phyloP scores from a whole-genome alignment of 2,888 invertebrate genomes.

The Agonopterix heracliana region DNA sequence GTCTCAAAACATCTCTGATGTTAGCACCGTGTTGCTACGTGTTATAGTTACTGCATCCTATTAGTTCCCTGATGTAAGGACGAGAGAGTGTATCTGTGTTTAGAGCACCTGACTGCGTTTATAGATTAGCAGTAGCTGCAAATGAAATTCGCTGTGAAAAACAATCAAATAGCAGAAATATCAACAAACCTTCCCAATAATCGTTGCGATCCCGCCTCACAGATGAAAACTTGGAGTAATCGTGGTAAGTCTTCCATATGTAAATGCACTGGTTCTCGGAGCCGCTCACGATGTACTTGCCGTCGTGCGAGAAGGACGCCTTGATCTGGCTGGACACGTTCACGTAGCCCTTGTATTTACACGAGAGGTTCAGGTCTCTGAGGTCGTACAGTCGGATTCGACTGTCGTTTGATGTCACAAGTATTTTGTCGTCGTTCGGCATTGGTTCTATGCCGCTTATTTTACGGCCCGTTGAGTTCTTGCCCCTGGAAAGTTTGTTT shows the following conservation, averaged over 20 bases:
- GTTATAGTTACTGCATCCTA: too few relatives aligned
- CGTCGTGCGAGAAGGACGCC: conserved; percentile 97
- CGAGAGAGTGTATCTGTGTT: too few relatives aligned
- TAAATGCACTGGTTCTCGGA: conserved; percentile 98
- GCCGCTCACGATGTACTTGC: conserved; percentile 97
- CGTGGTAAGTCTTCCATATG: conserved; percentile 98
- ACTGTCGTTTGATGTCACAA: conserved; percentile 98
- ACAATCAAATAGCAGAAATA: neutral
- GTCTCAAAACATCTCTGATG: too few relatives aligned
- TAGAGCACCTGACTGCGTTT: too few relatives aligned
- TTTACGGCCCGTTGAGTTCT: conserved; percentile 95
- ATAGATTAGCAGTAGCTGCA: too few relatives aligned
- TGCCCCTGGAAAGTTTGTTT: conserved; percentile 79
- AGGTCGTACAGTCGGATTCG: conserved; percentile 96
- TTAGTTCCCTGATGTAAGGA: too few relatives aligned
- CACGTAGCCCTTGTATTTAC: conserved; percentile 94
- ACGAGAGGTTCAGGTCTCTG: conserved; percentile 93
- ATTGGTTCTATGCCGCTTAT: conserved; percentile 98
- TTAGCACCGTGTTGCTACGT: too few relatives aligned
- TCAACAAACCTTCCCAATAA: conserved; percentile 88
- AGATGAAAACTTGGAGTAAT: conserved; percentile 95
- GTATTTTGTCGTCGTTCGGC: conserved; percentile 95
- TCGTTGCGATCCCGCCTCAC: conserved; percentile 95
- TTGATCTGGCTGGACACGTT: conserved; percentile 98
- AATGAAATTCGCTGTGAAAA: too few relatives aligned